A percentile compares a stretch with the other conserved stretches of the same genome.
Evolutionary conservation across 2,113 vertebrate genomes (phyloP).

Genomic region (Pristiophorus japonicus): DNA sequence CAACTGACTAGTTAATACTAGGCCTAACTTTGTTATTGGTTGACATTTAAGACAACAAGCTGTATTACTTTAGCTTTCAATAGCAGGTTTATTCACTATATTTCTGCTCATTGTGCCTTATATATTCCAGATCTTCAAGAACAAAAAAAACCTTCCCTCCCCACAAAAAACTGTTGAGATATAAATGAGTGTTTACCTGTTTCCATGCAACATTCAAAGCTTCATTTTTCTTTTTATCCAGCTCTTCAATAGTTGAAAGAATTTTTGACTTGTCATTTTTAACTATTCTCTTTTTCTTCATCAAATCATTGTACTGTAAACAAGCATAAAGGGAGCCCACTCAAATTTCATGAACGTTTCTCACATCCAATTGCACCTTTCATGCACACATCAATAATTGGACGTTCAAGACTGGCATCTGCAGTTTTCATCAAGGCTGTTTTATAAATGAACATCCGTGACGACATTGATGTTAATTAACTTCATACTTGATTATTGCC

Average conservation of each 20-base stretch:
- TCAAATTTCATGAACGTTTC: constrained; percentile 2
- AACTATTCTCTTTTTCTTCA: constrained; percentile 86
- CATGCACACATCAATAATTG: neutral
- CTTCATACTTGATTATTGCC: neutral
- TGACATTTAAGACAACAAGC: neutral
- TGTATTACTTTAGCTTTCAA: neutral
- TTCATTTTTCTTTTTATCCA: constrained; percentile 87
- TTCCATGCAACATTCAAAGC: constrained; percentile 83
- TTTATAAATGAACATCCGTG: neutral
- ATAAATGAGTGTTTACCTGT: constrained; percentile 63
- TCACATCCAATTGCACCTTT: neutral
- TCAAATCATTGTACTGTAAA: constrained; percentile 82
- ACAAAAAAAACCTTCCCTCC: neutral
- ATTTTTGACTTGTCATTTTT: constrained; percentile 91
- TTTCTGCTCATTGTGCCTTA: neutral
- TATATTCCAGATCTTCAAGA: neutral
- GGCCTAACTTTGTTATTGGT: neutral
- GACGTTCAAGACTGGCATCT: neutral
- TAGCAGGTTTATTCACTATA: neutral
- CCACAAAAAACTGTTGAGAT: neutral
- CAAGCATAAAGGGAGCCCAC: neutral
- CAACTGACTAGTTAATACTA: too few species aligned
- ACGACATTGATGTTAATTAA: neutral
- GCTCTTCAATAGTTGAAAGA: constrained; percentile 75
- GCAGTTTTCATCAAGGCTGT: neutral